These are phyloP conservation scores for Karalla daura DNA, from an alignment of 2,797 vertebrate genomes.

Conservation along the genomic window DNA sequence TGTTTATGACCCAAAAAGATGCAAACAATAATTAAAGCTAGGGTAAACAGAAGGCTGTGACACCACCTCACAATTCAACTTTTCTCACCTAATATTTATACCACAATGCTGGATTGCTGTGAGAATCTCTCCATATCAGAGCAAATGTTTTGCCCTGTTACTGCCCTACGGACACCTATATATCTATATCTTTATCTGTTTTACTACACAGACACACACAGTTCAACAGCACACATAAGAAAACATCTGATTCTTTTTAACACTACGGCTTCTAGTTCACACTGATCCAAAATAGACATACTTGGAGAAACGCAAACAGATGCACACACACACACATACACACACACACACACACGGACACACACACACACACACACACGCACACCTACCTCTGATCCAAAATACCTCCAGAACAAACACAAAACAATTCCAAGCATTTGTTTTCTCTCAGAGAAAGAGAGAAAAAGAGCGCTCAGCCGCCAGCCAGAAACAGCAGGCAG, in stretches of 20 bases:
- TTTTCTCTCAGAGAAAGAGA: constrained; percentile 13
- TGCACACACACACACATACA: constrained; percentile 32
- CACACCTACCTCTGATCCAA: constrained; percentile 62
- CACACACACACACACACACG: constrained; percentile 31
- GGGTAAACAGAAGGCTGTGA: constrained; percentile 61
- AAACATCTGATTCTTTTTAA: constrained; percentile 76
- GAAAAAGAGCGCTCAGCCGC: neutral
- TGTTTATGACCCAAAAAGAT: constrained; percentile 62
- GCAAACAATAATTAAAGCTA: constrained; percentile 71
- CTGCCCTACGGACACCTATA: constrained; percentile 49
- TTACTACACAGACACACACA: constrained; percentile 32
- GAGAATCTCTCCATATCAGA: neutral
- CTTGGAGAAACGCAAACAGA: constrained; percentile 57
- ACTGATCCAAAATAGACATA: constrained; percentile 72
- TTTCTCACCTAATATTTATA: constrained; percentile 37
- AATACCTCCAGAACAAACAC: constrained; percentile 69
- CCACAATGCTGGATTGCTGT: neutral
- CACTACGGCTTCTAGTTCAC: constrained; percentile 64
- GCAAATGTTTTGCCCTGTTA: constrained; percentile 49
- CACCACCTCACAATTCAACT: constrained; percentile 29
- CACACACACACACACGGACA: constrained; percentile 50
- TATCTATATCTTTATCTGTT: too few relatives aligned
- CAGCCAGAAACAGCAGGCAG: constrained; percentile 45
- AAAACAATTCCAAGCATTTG: constrained; percentile 68
- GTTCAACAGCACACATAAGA: constrained; percentile 49